Evolutionary conservation across 2,888 invertebrate genomes (phyloP).

Genomic region (Melieria picta): DNA sequence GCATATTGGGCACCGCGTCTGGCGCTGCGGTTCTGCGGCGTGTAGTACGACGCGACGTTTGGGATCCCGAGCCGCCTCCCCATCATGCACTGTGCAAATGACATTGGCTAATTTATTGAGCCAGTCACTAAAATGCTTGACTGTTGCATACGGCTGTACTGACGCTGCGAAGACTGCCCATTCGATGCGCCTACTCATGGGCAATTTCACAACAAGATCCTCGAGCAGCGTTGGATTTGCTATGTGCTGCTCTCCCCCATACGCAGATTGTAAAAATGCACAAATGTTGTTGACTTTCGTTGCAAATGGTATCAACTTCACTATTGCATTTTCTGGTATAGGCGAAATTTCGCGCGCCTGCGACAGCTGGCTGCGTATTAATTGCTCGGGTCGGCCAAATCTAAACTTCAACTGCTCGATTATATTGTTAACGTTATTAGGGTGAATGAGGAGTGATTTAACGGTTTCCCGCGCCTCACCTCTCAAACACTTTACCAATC

Average conservation of each 20-base stretch:
- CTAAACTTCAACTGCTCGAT: slow-evolving; percentile 25
- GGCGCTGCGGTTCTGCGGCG: neutral
- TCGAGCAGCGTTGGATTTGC: slow-evolving; percentile 1
- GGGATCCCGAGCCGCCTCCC: neutral
- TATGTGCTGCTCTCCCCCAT: neutral
- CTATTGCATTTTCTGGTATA: slow-evolving; percentile 29
- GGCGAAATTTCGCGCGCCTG: slow-evolving; percentile 30
- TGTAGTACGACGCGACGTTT: slow-evolving; percentile 20
- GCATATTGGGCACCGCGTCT: slow-evolving; percentile 9
- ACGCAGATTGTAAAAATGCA: slow-evolving; percentile 13
- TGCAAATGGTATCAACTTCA: slow-evolving; percentile 32
- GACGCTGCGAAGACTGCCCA: slow-evolving; percentile 1
- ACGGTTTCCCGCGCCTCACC: slow-evolving; percentile 19
- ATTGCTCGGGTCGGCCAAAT: slow-evolving; percentile 25
- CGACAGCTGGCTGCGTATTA: slow-evolving; percentile 36
- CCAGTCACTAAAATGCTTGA: slow-evolving; percentile 6
- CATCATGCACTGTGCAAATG: slow-evolving; percentile 18
- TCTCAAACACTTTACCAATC: slow-evolving; percentile 15
- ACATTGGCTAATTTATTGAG: slow-evolving; percentile 17
- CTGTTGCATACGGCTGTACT: slow-evolving; percentile 3
- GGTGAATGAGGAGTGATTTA: slow-evolving; percentile 25
- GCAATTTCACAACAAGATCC: slow-evolving; percentile 2
- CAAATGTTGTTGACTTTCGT: slow-evolving; percentile 24
- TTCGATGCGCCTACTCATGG: slow-evolving; percentile 8
- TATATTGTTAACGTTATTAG: slow-evolving; percentile 7